Evolutionary conservation across 2,113 vertebrate genomes (phyloP), one percentile per base, ranked within the genome.

Genomic region (Athene cunicularia): DNA sequence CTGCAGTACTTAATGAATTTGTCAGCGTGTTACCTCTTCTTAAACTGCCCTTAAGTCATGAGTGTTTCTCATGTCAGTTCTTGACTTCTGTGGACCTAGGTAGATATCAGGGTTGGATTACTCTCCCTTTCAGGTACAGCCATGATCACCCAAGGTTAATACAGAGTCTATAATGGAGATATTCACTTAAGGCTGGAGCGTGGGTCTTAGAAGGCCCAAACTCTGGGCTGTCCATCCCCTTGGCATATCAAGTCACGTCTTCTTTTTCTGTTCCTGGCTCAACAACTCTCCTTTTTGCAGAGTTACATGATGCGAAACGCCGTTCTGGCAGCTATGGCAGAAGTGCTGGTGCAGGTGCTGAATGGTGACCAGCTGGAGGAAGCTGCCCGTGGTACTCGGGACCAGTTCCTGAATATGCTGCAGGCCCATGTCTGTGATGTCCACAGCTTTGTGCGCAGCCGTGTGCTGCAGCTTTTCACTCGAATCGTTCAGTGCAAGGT

Each of bases 401-500:
- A 99, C 95, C 98, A 99, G 72, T 99, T 99, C 97, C 97, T 99
- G 80, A 98, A 98, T 28, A 98, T 98, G 2, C 96, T 99, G 83
- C 99, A 99, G 90, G 99, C 99, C 53, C 99, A 99, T 9, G 43
- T 98, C 53, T 99, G 99, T 6, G 99, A 99, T 43, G 66, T 99
- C 8, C 97, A 98, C 20, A 98, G 99, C 14, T 99, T 99, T 5
- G 99, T 99, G 37, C 98, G 99, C 76, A 98, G 99, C 26, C 99
- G 99, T 0, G 99, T 99, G 85, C 95, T 99, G 75, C 99, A 99
- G 87, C 98, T 99, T 58, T 99, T 98, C 93, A 97, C 99, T 3
- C 98, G 98, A 14, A 98, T 99, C 0, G 99, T 99, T 82, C 99
- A 99, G 97, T 95, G 98, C 97, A 99, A 99, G 98, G 99, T 99